These are phyloP conservation scores for Oedothorax gibbosus DNA, from an alignment of 1,140 invertebrate species.

Conservation along the genomic window DNA sequence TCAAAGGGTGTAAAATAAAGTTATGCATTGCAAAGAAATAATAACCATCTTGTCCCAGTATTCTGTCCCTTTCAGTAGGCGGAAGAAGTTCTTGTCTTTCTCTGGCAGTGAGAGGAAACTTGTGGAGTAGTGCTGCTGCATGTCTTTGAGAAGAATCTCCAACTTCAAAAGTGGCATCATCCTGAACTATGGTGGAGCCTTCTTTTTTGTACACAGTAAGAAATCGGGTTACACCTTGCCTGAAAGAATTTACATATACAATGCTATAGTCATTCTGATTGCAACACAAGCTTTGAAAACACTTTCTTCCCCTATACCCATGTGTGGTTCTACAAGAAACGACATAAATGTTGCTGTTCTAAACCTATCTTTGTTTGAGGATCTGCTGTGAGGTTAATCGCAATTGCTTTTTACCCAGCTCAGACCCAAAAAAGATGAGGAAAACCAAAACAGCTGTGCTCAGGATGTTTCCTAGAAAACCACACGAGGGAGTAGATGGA, in stretches of 20 bases:
- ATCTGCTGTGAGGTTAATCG: too few species aligned
- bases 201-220: conserved; percentile 81
- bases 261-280: too few species aligned
- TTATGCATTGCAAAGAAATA: background rate
- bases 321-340: too few species aligned
- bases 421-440: too few species aligned
- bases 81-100: conserved; percentile 77
- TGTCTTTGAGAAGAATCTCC: conserved; percentile 75
- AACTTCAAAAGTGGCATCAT: conserved; percentile 78
- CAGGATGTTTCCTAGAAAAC: too few species aligned
- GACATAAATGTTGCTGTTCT: too few species aligned
- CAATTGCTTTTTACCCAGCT: too few species aligned
- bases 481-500: too few species aligned
- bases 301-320: too few species aligned
- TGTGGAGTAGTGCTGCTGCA: conserved; percentile 74
- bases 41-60: conserved; percentile 66
- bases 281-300: too few species aligned
- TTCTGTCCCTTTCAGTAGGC: conserved; percentile 71
- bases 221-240: conserved; percentile 78
- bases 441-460: too few species aligned
- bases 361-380: too few species aligned
- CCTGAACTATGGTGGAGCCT: conserved; percentile 77
- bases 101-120: conserved; percentile 79
- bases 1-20: background rate
- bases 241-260: conserved; percentile 63